A percentile compares a stretch with the other conserved stretches of the same genome.
phyloP scores from a whole-genome alignment of 64 coral and sea anemone species.

The Pachyseris speciosa region DNA sequence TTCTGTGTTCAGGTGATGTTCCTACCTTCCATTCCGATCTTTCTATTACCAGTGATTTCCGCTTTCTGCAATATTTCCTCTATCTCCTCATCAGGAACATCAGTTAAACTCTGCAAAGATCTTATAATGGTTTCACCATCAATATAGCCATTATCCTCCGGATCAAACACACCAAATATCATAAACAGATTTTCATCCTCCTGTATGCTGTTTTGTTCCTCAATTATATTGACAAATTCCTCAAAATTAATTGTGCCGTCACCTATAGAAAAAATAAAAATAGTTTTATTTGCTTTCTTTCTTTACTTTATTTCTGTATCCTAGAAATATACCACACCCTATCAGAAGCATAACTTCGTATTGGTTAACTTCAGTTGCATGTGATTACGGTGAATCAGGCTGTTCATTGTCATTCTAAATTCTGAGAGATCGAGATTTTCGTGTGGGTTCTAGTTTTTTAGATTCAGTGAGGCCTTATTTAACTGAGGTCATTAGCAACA shows the following conservation, averaged over 20 bases:
- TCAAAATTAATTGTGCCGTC: constrained; percentile 54
- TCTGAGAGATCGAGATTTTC: no score
- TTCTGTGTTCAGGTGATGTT: no score
- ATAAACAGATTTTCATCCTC: constrained; percentile 24
- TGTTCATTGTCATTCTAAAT: no score
- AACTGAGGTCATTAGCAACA: no score
- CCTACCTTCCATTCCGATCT: constrained; percentile 19
- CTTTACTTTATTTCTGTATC: no score
- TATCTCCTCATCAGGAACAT: constrained; percentile 4
- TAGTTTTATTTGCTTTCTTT: not conserved
- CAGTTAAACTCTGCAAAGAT: not conserved
- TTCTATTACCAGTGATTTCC: constrained; percentile 12
- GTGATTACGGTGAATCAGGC: no score
- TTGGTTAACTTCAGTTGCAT: no score
- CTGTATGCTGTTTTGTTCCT: not conserved
- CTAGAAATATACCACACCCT: no score
- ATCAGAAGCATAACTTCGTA: no score
- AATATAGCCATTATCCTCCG: constrained; percentile 23
- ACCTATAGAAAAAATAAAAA: not conserved
- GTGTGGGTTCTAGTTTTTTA: no score
- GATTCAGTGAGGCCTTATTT: no score
- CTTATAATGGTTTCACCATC: constrained; percentile 14
- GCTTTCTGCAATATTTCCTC: constrained; percentile 21
- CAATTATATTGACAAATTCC: constrained; percentile 42
- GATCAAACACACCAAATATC: constrained; percentile 34